A percentile compares a stretch with the other conserved stretches of the same genome.
phyloP scores from a whole-genome alignment of 1,140 invertebrate species.

The Arctopsyche grandis region DNA sequence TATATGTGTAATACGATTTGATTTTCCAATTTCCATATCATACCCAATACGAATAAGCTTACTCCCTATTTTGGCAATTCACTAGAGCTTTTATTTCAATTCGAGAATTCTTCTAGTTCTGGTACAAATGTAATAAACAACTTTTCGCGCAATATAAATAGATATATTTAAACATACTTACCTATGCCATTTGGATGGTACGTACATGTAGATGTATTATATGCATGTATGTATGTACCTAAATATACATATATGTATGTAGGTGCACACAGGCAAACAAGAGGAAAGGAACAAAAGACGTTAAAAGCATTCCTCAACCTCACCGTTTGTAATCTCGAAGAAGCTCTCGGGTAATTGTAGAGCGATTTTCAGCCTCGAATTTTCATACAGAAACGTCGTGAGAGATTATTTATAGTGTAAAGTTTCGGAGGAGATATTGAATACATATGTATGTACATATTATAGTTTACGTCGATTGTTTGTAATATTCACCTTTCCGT shows the following conservation, averaged over 20 bases:
- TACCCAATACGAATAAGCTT: too few species aligned
- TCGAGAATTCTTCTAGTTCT: slow-evolving; percentile 11
- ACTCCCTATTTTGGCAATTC: neutral
- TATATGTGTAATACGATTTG: too few species aligned
- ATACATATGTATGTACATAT: too few species aligned
- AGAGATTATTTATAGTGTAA: neutral
- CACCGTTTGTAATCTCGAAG: neutral
- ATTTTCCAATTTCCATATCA: too few species aligned
- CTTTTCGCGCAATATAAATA: slow-evolving; percentile 35
- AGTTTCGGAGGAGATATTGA: neutral
- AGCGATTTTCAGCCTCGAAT: neutral
- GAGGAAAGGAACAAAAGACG: slow-evolving; percentile 39
- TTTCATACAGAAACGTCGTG: neutral
- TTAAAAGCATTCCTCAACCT: slow-evolving; percentile 45
- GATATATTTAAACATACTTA: neutral
- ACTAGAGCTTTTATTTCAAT: slow-evolving; percentile 21
- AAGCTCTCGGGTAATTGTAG: neutral
- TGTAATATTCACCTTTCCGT: too few species aligned
- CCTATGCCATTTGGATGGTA: too few species aligned
- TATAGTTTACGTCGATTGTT: too few species aligned
- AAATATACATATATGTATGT: slow-evolving; percentile 9
- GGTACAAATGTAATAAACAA: neutral
- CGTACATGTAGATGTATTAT: neutral
- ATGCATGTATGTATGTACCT: neutral
- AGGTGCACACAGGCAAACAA: neutral